Evolutionary conservation across 2,113 vertebrate species (phyloP).

Genomic region (Aviceda subcristata): DNA sequence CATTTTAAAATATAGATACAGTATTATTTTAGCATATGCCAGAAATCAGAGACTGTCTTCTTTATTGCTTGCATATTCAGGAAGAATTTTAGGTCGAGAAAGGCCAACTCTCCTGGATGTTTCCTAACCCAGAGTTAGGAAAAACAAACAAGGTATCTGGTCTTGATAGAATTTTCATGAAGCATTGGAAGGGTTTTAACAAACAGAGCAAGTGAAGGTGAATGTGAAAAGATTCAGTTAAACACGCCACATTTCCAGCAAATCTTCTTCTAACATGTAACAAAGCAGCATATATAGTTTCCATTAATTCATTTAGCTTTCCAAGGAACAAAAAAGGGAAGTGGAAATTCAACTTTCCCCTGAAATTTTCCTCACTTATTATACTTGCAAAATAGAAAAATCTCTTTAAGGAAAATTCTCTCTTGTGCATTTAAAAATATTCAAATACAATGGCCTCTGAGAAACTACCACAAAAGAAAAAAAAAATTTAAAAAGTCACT

Average conservation of each 20-base stretch:
- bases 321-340: not conserved
- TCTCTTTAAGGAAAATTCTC: no score
- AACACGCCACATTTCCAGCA: not conserved
- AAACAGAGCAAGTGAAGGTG: not conserved
- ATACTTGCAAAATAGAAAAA: not conserved
- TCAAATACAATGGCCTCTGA: not conserved
- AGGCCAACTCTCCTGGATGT: not conserved
- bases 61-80: not conserved
- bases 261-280: not conserved
- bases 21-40: not conserved
- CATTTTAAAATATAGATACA: not conserved
- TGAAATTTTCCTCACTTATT: not conserved
- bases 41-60: not conserved
- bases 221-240: not conserved
- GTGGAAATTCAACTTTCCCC: not conserved
- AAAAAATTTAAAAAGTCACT: no score
- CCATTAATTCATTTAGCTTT: not conserved
- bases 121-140: not conserved
- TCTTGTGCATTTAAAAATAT: not conserved
- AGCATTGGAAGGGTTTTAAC: not conserved
- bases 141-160: not conserved
- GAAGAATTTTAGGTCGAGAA: not conserved
- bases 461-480: not conserved
- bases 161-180: not conserved
- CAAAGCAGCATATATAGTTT: not conserved